Base-by-base conservation (phyloP, 2,113 vertebrate genomes). In the Sebastes schlegelii region DNA sequence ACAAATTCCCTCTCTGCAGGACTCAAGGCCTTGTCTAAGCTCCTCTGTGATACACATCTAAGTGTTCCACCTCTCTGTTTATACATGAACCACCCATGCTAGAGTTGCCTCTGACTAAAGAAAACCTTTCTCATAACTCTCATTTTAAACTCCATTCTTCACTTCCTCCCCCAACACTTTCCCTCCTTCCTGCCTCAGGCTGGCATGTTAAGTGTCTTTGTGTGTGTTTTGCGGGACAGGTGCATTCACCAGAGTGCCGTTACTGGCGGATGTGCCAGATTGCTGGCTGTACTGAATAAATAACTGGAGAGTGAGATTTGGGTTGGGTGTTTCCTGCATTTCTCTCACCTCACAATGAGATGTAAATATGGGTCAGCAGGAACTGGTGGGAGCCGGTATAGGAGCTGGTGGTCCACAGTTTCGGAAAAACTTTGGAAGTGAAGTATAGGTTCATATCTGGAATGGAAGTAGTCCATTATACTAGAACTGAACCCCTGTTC, bases 241-340 rank as follows among this genome's bases (percentile, higher is more conserved):
- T 89, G 79, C 76, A 80, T 87, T 79, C 62, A 83, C 68, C 21
- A 62, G 67, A 74, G 77, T 67, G 54, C 1, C 4, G 4, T 78
- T 81, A 46, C 17, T 52, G 57, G 63, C 54, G 13, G 84, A 87
- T 12, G 21, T 84, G 73, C 79, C 84, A 70, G 75, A 43, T 66
- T 48, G 66, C 69, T 2, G 17, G 60, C 51, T 40, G 48, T 54
- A 55, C 80, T 90, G 67, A 82, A 77, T 77, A 88, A 88, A 90
- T 52, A 88, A 77, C 61, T 42, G 48, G 40, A 51, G 72, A 70
- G 48, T 9, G 75, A 85, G 66, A 82, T 46, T 34, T 67, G 82
- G 82, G 75, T 23, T 68, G 86, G 78, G 73, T n/a, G 45, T 86
- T 91, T 89, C 91, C 88, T 93, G 82, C 63, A 69, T 89, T 91